These are phyloP conservation scores for Thunnus albacares DNA, from an alignment of 2,797 vertebrate species.

Conservation along the genomic window DNA sequence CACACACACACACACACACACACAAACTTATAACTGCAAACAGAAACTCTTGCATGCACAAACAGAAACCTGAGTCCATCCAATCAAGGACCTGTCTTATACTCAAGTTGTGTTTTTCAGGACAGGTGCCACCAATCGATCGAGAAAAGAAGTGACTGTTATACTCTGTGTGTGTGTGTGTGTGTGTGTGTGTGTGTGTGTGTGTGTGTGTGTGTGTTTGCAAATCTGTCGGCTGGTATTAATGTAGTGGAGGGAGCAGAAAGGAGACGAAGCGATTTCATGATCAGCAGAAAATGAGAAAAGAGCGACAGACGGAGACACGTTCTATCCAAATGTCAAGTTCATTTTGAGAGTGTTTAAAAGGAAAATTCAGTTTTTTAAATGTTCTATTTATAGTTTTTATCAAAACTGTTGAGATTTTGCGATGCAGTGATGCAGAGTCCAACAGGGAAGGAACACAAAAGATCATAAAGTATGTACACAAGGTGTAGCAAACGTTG, in stretches of 20 bases:
- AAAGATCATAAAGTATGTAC: no score
- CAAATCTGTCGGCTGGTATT: slow-evolving; percentile 12
- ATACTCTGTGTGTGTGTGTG: background rate
- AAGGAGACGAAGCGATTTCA: slow-evolving; percentile 7
- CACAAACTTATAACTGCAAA: background rate
- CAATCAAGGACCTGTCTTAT: background rate
- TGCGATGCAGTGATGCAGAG: no score
- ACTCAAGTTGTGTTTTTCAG: slow-evolving; percentile 24
- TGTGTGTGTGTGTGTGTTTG: slow-evolving; percentile 6
- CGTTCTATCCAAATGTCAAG: background rate
- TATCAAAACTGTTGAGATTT: no score
- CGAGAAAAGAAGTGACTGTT: background rate
- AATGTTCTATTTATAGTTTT: no score
- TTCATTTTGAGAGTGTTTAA: background rate
- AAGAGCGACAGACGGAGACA: background rate
- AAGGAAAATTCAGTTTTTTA: no score
- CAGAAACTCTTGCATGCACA: background rate
- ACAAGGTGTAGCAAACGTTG: no score
- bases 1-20: background rate
- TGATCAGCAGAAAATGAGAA: slow-evolving; percentile 15
- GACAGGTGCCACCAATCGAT: slow-evolving; percentile 45
- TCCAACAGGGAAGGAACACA: no score
- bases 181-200: slow-evolving; percentile 9
- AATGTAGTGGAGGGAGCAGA: slow-evolving; percentile 5
- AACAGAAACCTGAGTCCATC: background rate